Conservation (phyloP, 2,797 vertebrate genomes). For the Sebastes nivosus region DNA sequence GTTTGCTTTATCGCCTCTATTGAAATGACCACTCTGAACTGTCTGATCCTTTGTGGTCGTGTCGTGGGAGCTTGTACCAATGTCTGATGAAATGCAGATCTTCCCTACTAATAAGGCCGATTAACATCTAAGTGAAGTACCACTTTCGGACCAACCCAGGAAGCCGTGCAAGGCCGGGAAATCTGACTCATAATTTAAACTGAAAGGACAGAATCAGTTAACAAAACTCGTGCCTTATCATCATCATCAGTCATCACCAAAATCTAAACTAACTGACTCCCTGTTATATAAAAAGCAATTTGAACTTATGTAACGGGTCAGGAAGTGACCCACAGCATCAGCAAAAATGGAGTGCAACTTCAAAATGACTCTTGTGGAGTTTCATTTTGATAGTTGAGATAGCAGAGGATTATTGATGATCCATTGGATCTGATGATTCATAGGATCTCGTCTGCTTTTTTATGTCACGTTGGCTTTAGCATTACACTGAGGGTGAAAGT, state of each 20-base stretch:
- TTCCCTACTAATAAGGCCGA: conserved; percentile 58
- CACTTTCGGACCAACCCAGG: conserved; percentile 45
- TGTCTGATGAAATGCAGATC: conserved; percentile 47
- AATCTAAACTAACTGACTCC: conserved; percentile 28
- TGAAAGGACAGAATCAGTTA: conserved; percentile 63
- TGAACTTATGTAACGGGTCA: conserved; percentile 53
- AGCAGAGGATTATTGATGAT: conserved; percentile 59
- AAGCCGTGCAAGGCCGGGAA: conserved; percentile 26
- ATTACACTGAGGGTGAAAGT: conserved; percentile 40
- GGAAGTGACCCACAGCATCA: conserved; percentile 33
- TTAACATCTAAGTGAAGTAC: conserved; percentile 60
- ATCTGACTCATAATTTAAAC: conserved; percentile 56
- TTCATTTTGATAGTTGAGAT: conserved; percentile 54
- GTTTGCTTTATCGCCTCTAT: conserved; percentile 22
- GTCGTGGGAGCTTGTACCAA: conserved; percentile 7
- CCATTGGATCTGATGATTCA: conserved; percentile 53
- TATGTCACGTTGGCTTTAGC: conserved; percentile 47
- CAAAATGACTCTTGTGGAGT: conserved; percentile 30
- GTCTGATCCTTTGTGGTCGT: conserved; percentile 24
- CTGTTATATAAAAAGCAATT: conserved; percentile 45
- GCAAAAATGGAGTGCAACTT: conserved; percentile 45
- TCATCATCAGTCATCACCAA: conserved; percentile 33
- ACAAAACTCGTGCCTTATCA: conserved; percentile 53
- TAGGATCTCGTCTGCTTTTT: conserved; percentile 50
- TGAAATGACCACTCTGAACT: conserved; percentile 9